These are phyloP conservation scores for Grantiella picta DNA, from an alignment of 2,113 vertebrate genomes.

Conservation along the genomic window DNA sequence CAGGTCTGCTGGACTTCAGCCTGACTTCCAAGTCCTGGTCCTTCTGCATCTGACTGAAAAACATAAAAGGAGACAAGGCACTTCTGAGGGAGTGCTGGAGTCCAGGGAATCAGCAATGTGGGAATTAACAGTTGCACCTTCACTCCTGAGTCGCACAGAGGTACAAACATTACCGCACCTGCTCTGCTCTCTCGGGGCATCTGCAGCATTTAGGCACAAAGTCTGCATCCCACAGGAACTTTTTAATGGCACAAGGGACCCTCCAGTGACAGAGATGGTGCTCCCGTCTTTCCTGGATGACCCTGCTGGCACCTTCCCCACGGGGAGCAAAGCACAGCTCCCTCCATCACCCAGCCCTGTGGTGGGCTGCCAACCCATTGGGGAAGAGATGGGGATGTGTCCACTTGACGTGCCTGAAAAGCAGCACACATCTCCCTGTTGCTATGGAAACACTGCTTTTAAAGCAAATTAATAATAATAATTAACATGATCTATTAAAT, in stretches of 20 bases:
- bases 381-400: neutral
- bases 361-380: neutral
- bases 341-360: neutral
- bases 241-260: neutral
- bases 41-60: neutral
- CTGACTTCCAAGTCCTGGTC: neutral
- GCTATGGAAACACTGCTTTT: constrained; percentile 25
- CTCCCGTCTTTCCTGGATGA: neutral
- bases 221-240: neutral
- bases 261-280: neutral
- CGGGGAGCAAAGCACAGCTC: neutral
- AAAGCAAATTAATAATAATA: constrained; percentile 36
- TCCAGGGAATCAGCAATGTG: neutral
- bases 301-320: neutral
- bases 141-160: neutral
- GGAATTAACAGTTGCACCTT: neutral
- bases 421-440: neutral
- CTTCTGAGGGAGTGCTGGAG: neutral
- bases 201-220: neutral
- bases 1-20: neutral
- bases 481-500: constrained; percentile 3
- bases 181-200: neutral
- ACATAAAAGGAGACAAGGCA: neutral
- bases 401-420: neutral
- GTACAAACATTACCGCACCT: neutral